Evolutionary conservation across 37 sponge, comb jelly and placozoan species (phyloP), one percentile per base, ranked within the genome.

Genomic region (Sycon ciliatum): DNA sequence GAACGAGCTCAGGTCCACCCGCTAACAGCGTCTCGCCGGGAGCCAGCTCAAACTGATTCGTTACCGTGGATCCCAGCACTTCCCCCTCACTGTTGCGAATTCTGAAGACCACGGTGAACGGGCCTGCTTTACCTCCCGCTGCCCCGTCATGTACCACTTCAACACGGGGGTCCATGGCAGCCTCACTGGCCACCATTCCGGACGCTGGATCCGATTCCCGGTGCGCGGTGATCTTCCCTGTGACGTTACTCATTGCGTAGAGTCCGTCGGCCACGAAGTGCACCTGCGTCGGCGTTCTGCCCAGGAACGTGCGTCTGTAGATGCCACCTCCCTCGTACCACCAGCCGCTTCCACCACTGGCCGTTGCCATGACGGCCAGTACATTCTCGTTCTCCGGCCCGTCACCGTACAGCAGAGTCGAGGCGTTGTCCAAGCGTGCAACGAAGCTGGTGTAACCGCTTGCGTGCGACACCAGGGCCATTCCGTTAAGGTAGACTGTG

Each of bases 251-350:
- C 54, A 71, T 65, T 33, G 65, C 82, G 62, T 81, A 81, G n/a
- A 81, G 27, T 26, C 82, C 82, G 54, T 75, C 39, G 0, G 27
- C 27, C 1, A 66, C 63, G 20, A 76, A 20, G 34, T 81, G 82
- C 23, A 60, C 72, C 3, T 23, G 82, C 31, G 20, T 29, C 2
- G 76, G 34, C 16, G 76, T 69, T n/a, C n/a, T n/a, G 36, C 75
- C 36, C 0, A 81, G 56, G 36, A 75, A 63, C 34, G 22, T 67
- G 52, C 56, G 82, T 69, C 76, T 56, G 42, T 81, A 81, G 1
- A 81, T 75, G 1, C 82, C 82, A 11, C 76, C 82, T 69, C 82
- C 82, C 63, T 81, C 81, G 66, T 80, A 80, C 81, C 81, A 80
- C 69, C 72, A 70, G 27, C 81, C 81, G 13, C 75, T 68, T 3